These are phyloP conservation scores for Dioctria rufipes DNA, from an alignment of 2,888 invertebrate species.

Conservation along the genomic window DNA sequence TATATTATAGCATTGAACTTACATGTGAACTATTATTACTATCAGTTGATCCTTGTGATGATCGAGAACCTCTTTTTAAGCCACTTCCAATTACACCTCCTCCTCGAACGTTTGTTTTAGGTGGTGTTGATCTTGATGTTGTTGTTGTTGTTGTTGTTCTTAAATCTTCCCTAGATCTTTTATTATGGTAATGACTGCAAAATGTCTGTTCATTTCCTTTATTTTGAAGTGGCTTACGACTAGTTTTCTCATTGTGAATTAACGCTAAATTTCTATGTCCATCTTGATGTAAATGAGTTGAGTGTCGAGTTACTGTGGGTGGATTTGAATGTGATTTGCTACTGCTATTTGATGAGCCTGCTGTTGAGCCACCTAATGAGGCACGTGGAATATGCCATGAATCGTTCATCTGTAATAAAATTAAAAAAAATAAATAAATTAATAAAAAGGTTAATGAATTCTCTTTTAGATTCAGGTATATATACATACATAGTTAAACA, in stretches of 20 bases:
- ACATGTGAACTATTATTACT: slow-evolving; percentile 87
- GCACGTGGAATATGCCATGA: slow-evolving; percentile 89
- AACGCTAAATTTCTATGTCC: slow-evolving; percentile 51
- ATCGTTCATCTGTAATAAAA: slow-evolving; percentile 68
- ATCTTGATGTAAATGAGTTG: slow-evolving; percentile 55
- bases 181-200: slow-evolving; percentile 13
- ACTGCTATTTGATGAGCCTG: slow-evolving; percentile 66
- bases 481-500: no score
- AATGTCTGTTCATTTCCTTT: slow-evolving; percentile 17
- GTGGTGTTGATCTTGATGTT: not conserved
- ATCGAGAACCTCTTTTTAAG: slow-evolving; percentile 74
- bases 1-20: slow-evolving; percentile 66
- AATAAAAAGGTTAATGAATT: slow-evolving; percentile 48
- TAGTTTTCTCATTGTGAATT: slow-evolving; percentile 42
- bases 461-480: not conserved
- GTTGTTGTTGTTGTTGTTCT: not conserved
- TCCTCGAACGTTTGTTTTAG: slow-evolving; percentile 5
- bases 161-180: slow-evolving; percentile 18
- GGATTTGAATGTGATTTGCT: slow-evolving; percentile 67
- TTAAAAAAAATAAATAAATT: no score
- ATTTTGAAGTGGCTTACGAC: slow-evolving; percentile 21
- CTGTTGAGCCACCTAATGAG: slow-evolving; percentile 74
- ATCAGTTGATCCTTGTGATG: slow-evolving; percentile 80
- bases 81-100: not conserved
- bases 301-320: slow-evolving; percentile 61